Evolutionary conservation across 2,888 invertebrate species (phyloP), one percentile per base, ranked within the genome.

Genomic region (Pemphredon lugubris): DNA sequence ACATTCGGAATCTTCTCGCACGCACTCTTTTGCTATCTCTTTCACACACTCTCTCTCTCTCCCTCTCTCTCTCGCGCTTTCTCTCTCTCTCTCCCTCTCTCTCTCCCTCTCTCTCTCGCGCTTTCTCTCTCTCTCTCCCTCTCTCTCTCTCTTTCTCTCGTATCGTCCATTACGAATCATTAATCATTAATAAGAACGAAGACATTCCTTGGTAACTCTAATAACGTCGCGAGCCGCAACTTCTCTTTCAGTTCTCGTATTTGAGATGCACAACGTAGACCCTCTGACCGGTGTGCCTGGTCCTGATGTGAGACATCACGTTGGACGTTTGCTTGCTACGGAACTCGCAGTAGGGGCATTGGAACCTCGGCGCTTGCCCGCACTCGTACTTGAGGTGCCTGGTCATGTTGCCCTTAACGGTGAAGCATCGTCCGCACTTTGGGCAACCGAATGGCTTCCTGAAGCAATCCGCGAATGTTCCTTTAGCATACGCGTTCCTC

Each of bases 321-420:
- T 87, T 88, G 16, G 86, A 88, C n/a, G 86, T 85, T 60, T 87
- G 87, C 57, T 89, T 89, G 64, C 86, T 86, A 32, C 85, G 80
- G 26, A 87, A 83, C 20, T 85, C 81, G 71, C 90, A 90, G 59
- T 88, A 87, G 2, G 90, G 89, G 63, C 90, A 90, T 69, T 84
- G 82, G 66, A 88, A 89, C 42, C 84, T 78, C 1, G 88, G 87
- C 21, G 83, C 77, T 50, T 88, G 84, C 2, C 89, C 88, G 48
- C 90, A 90, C 67, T 90, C 90, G 73, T 85, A 87, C 66, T 83
- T 87, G 2, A 85, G 70, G 50, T 90, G 90, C 47, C 88, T 83
- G 59, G 86, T 86, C 81, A 90, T 83, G 77, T 87, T 88, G 34
- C 87, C 87, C 53, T 87, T 88, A 0, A 84, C 79, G 32, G 83